Conservation (phyloP, 1,140 invertebrate species). For the Ceratosolen fusciceps region DNA sequence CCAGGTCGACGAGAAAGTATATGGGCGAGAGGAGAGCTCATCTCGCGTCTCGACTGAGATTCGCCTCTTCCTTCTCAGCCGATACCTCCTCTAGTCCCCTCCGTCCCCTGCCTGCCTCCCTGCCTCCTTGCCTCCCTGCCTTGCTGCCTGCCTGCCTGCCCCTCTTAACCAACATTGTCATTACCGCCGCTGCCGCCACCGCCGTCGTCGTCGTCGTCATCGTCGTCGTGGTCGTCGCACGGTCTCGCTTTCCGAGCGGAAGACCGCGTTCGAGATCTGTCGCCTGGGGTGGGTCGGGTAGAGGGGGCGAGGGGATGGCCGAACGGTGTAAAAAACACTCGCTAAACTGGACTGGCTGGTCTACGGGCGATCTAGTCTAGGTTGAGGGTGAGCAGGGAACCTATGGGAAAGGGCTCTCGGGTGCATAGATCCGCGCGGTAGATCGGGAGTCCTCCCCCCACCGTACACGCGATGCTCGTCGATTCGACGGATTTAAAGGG, state of each 20-base stretch:
- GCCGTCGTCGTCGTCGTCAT: no score
- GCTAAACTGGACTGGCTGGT: constrained; percentile 37
- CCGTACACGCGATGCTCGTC: background rate
- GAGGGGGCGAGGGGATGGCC: constrained; percentile 17
- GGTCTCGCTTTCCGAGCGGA: background rate
- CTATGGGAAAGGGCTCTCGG: background rate
- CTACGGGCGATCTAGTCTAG: background rate
- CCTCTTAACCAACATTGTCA: no score
- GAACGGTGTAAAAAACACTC: background rate
- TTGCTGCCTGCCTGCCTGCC: no score
- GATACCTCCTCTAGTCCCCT: no score
- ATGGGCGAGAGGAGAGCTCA: background rate
- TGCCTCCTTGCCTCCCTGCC: no score
- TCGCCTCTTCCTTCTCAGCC: background rate
- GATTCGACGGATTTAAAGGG: background rate
- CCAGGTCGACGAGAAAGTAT: constrained; percentile 13
- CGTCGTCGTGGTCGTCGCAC: background rate
- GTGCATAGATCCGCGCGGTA: background rate
- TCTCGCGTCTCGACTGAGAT: background rate
- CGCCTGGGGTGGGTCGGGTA: background rate
- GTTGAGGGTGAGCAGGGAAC: background rate
- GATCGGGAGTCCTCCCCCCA: no score
- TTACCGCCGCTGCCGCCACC: no score
- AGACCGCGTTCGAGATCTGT: constrained; percentile 27
- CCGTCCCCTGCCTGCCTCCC: no score